Conservation (phyloP, 2,888 invertebrate genomes). For the Nowickia ferox region DNA sequence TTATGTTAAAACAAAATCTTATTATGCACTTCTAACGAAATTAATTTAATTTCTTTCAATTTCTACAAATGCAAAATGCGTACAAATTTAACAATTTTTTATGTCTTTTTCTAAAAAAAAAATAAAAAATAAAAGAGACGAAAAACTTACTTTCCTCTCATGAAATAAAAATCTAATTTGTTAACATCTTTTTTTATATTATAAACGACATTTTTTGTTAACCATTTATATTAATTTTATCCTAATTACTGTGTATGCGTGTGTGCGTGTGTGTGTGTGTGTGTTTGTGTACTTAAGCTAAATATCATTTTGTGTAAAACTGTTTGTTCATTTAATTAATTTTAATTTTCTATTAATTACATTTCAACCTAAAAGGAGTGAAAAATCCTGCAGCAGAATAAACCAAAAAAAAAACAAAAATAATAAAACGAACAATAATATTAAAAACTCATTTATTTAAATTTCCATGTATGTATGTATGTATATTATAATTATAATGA, state of each 20-base stretch:
- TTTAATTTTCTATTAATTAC: constrained; percentile 63
- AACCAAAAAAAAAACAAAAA: constrained; percentile 18
- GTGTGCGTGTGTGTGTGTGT: constrained; percentile 32
- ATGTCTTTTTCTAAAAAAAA: neutral
- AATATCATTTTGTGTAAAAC: constrained; percentile 51
- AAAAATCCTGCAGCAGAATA: constrained; percentile 30
- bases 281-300: constrained; percentile 46
- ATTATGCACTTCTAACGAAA: constrained; percentile 20
- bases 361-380: constrained; percentile 34
- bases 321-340: constrained; percentile 64
- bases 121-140: neutral
- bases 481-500: constrained; percentile 33
- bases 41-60: constrained; percentile 1
- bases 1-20: constrained; percentile 4
- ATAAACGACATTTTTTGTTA: neutral
- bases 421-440: constrained; percentile 36
- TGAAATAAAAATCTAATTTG: constrained; percentile 6
- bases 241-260: constrained; percentile 41
- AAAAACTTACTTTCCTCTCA: neutral
- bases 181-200: neutral
- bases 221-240: constrained; percentile 34
- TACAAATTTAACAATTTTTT: constrained; percentile 71
- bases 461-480: constrained; percentile 45
- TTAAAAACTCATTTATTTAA: constrained; percentile 50
- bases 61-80: constrained; percentile 69